phyloP scores from a whole-genome alignment of 2,113 vertebrate genomes.

The Gopherus flavomarginatus region DNA sequence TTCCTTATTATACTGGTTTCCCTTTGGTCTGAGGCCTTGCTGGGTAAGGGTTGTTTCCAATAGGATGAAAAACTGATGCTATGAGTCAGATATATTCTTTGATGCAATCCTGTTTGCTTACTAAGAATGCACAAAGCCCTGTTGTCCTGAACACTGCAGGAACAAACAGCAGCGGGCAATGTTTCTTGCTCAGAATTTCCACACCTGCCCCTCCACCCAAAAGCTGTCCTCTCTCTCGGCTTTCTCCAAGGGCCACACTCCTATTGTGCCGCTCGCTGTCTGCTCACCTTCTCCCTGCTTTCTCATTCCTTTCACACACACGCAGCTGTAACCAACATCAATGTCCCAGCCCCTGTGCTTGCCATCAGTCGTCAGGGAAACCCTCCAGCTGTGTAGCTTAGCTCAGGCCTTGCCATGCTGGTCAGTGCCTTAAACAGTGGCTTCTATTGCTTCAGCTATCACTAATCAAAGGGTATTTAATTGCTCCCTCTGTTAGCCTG shows the following conservation, averaged over 20 bases:
- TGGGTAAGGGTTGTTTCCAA: neutral
- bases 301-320: neutral
- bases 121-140: neutral
- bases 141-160: neutral
- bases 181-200: neutral
- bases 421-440: neutral
- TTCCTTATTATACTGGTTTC: neutral
- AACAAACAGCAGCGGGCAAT: neutral
- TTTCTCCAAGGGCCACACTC: neutral
- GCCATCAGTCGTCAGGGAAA: neutral
- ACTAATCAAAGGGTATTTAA: neutral
- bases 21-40: neutral
- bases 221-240: neutral
- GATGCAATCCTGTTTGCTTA: neutral
- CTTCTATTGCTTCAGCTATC: neutral
- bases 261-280: neutral
- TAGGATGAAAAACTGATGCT: neutral
- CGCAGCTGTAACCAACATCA: neutral
- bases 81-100: neutral
- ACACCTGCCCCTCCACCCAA: neutral
- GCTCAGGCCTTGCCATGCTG: neutral
- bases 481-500: neutral
- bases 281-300: neutral
- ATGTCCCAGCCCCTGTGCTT: neutral
- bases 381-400: neutral